Evolutionary conservation across 2,113 vertebrate species (phyloP).

Genomic region (Gambusia affinis): DNA sequence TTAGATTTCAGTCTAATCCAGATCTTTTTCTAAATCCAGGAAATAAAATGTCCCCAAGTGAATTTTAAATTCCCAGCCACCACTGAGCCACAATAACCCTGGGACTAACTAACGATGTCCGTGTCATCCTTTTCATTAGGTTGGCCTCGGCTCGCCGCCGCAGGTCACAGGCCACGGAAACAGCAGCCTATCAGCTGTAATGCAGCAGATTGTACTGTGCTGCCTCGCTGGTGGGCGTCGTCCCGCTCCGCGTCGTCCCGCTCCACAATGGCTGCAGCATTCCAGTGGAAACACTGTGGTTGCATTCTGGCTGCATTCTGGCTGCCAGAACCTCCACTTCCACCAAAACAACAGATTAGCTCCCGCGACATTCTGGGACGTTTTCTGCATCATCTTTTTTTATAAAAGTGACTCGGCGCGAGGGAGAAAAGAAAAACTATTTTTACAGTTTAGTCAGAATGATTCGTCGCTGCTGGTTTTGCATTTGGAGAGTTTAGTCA

Average conservation of each 20-base stretch:
- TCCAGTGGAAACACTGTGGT: conserved; percentile 70
- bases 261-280: conserved; percentile 66
- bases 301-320: conserved; percentile 57
- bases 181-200: conserved; percentile 60
- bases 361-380: conserved; percentile 47
- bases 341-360: conserved; percentile 59
- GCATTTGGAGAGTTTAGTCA: background rate
- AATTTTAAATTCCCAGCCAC: conserved; percentile 7
- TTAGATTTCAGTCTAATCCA: background rate
- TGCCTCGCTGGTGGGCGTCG: conserved; percentile 44
- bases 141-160: conserved; percentile 41
- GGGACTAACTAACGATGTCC: conserved; percentile 62
- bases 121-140: conserved; percentile 59
- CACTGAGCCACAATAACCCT: background rate
- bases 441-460: conserved; percentile 10
- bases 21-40: background rate
- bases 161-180: conserved; percentile 70
- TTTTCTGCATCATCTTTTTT: conserved; percentile 20
- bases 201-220: conserved; percentile 60
- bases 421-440: background rate
- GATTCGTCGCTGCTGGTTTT: background rate
- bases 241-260: conserved; percentile 16
- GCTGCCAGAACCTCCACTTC: conserved; percentile 29
- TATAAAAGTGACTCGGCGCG: conserved; percentile 7
- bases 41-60: background rate